Evolutionary conservation across 2,113 vertebrate species (phyloP).

Genomic region (Apus apus): DNA sequence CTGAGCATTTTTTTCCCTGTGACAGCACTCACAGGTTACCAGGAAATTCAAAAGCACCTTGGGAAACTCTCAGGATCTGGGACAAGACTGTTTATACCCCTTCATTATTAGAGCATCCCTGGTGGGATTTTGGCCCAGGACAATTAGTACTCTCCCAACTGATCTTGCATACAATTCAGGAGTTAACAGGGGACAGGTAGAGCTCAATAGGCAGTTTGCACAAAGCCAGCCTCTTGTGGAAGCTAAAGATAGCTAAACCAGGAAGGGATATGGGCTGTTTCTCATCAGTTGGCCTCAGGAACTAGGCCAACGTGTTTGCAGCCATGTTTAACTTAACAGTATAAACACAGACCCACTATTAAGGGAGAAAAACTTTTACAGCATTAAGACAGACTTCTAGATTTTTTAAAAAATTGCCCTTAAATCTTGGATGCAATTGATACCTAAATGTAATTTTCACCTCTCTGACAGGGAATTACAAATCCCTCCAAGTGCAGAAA

Average conservation of each 20-base stretch:
- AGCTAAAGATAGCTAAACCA: neutral
- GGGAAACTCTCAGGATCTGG: neutral
- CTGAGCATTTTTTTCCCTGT: neutral
- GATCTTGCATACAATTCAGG: neutral
- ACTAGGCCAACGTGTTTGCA: neutral
- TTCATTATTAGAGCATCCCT: neutral
- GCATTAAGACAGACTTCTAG: neutral
- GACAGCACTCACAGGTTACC: neutral
- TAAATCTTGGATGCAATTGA: conserved; percentile 17
- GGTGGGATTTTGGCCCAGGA: neutral
- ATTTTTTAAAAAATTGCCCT: neutral
- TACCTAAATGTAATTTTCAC: conserved; percentile 41
- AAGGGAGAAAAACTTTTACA: neutral
- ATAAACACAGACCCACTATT: neutral
- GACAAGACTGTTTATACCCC: neutral
- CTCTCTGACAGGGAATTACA: conserved; percentile 37
- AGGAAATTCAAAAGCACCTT: neutral
- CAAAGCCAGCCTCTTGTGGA: neutral
- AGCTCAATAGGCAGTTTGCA: neutral
- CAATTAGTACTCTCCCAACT: neutral
- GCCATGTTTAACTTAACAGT: neutral
- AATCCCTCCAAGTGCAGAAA: conserved; percentile 6
- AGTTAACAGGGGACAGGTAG: neutral
- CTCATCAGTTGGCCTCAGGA: neutral
- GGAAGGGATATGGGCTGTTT: accelerated